A percentile compares a stretch with the other conserved stretches of the same genome.
Evolutionary conservation across 2,888 invertebrate genomes (phyloP).

Genomic region (Luperina nickerlii): DNA sequence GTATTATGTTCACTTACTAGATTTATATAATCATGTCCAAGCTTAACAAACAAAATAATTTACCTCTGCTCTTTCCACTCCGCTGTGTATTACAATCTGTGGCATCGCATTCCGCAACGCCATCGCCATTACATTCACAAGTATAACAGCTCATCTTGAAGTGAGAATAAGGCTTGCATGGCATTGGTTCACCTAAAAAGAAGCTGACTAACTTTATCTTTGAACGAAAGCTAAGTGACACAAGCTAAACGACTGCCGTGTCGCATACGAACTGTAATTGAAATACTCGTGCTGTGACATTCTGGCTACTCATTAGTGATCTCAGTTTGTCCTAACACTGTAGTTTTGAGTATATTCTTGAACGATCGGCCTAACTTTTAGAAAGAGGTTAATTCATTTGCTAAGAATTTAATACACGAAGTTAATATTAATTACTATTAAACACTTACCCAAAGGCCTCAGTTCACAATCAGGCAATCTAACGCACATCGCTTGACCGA

Average conservation of each 20-base stretch:
- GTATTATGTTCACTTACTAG: neutral
- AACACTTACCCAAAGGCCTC: constrained; percentile 42
- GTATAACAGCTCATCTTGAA: constrained; percentile 53
- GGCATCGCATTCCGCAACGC: constrained; percentile 44
- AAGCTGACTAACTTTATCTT: neutral
- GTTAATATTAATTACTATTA: too few relatives aligned
- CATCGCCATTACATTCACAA: constrained; percentile 54
- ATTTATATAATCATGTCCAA: neutral
- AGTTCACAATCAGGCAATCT: constrained; percentile 36
- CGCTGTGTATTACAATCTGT: constrained; percentile 22
- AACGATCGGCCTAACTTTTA: neutral
- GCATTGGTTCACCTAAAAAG: constrained; percentile 57
- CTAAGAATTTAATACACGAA: neutral
- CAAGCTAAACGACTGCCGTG: neutral
- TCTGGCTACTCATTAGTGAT: too few relatives aligned
- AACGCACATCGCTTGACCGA: constrained; percentile 33
- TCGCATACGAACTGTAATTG: neutral
- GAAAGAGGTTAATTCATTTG: neutral
- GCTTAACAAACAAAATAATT: neutral
- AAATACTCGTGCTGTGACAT: neutral
- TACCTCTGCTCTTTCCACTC: neutral
- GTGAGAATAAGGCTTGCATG: constrained; percentile 54
- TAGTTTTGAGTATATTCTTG: neutral
- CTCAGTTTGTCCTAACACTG: neutral
- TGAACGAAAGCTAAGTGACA: neutral